phyloP scores from a whole-genome alignment of 2,797 vertebrate genomes.

The Acanthurus leucopareius region DNA sequence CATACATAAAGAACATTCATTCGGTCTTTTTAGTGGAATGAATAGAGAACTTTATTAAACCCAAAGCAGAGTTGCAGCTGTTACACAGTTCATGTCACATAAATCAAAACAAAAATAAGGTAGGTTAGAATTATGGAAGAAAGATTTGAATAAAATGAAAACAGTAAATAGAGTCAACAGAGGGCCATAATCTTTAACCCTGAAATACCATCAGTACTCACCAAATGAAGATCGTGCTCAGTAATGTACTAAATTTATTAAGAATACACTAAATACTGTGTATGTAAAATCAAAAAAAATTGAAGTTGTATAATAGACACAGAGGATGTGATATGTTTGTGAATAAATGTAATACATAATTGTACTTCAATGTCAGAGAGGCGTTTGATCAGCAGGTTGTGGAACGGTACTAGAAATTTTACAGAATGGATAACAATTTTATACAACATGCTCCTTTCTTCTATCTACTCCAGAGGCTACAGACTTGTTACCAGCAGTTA shows the following conservation, averaged over 20 bases:
- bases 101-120: not conserved
- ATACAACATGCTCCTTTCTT: not conserved
- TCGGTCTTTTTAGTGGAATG: too few relatives aligned
- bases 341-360: not conserved
- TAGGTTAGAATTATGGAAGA: not conserved
- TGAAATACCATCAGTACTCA: not conserved
- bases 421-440: not conserved
- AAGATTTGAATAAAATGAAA: not conserved
- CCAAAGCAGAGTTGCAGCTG: not conserved
- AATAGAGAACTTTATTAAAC: not conserved
- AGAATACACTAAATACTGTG: not conserved
- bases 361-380: not conserved
- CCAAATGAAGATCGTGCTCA: not conserved
- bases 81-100: not conserved
- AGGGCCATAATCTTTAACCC: not conserved
- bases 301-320: not conserved
- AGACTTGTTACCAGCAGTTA: not conserved
- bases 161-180: not conserved
- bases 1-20: too few relatives aligned
- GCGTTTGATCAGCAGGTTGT: not conserved
- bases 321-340: not conserved
- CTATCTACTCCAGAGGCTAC: not conserved
- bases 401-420: not conserved
- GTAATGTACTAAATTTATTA: not conserved
- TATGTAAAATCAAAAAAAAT: not conserved